Evolutionary conservation across 2,888 invertebrate genomes (phyloP).

Genomic region (Sisyra terminalis): DNA sequence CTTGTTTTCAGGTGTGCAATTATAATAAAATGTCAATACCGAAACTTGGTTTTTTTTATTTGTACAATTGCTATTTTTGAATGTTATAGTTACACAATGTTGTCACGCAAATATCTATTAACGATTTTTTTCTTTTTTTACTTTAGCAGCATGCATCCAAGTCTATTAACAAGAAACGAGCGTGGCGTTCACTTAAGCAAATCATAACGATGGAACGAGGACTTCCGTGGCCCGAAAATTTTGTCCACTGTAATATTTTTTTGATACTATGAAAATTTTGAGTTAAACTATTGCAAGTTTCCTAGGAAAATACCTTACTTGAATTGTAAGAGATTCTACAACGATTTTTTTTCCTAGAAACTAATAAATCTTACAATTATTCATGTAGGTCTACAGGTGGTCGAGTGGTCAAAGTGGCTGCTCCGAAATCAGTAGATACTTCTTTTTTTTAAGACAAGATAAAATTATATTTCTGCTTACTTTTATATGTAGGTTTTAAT

Average conservation of each 20-base stretch:
- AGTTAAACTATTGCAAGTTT: background rate
- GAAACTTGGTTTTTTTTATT: background rate
- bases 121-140: background rate
- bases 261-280: slow-evolving; percentile 2
- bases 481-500: no score
- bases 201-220: slow-evolving; percentile 65
- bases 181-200: slow-evolving; percentile 82
- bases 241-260: slow-evolving; percentile 49
- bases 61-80: background rate
- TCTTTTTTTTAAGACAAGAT: no score
- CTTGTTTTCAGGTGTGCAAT: slow-evolving; percentile 17
- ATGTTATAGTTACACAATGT: background rate
- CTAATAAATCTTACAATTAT: no score
- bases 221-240: slow-evolving; percentile 60
- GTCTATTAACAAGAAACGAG: slow-evolving; percentile 53
- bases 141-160: slow-evolving; percentile 35
- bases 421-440: no score
- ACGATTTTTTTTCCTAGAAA: background rate
- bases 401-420: no score
- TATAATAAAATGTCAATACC: slow-evolving; percentile 2
- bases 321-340: background rate
- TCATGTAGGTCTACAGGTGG: no score
- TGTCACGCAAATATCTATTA: background rate
- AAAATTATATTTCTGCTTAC: no score
- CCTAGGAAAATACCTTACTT: background rate